These are phyloP conservation scores for Micrastur ruficollis DNA, from an alignment of 2,797 vertebrate species.

Conservation along the genomic window DNA sequence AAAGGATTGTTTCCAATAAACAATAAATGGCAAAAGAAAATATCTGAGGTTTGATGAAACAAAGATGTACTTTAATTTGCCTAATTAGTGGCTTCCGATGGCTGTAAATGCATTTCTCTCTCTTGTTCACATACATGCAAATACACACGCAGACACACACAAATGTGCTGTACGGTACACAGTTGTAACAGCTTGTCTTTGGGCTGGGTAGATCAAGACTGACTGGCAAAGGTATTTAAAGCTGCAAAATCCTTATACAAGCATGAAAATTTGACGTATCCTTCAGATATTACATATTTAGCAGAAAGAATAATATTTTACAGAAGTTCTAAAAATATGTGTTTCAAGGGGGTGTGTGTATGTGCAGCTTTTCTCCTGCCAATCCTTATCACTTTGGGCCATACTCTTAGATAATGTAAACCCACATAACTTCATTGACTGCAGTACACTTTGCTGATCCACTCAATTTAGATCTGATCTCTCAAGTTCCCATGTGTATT, in stretches of 20 bases:
- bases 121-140: not conserved
- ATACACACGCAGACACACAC: not conserved
- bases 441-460: not conserved
- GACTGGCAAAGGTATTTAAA: not conserved
- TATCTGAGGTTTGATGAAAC: slow-evolving; percentile 47
- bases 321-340: not conserved
- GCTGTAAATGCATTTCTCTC: not conserved
- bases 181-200: slow-evolving; percentile 18
- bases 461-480: slow-evolving; percentile 25
- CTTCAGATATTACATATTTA: not conserved
- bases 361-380: not conserved
- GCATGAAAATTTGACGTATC: not conserved
- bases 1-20: slow-evolving; percentile 45
- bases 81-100: slow-evolving; percentile 41
- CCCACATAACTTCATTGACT: not conserved
- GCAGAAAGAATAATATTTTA: slow-evolving; percentile 12
- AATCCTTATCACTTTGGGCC: not conserved
- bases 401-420: not conserved
- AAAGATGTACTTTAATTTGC: slow-evolving; percentile 26
- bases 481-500: not conserved
- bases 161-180: not conserved
- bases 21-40: slow-evolving; percentile 57
- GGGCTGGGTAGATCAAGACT: slow-evolving; percentile 9
- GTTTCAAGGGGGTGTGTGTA: not conserved
- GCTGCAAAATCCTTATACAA: not conserved